These are phyloP conservation scores for Drosophila silvestris DNA, from an alignment of 2,888 invertebrate species.

Conservation along the genomic window DNA sequence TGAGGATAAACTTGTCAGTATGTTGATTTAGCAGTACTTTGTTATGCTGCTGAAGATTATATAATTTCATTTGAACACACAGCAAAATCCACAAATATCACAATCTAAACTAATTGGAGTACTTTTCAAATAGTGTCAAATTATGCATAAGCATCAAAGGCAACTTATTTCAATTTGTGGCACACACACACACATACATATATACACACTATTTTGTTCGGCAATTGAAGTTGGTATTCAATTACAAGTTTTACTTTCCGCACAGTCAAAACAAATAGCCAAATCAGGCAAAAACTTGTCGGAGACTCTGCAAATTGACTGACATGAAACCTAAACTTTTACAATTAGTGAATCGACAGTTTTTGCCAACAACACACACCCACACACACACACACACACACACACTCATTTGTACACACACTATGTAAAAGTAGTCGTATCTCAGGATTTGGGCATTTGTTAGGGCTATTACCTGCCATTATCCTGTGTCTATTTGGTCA, in stretches of 20 bases:
- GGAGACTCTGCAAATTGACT: conserved; percentile 51
- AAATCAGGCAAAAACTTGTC: conserved; percentile 57
- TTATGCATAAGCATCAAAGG: conserved; percentile 51
- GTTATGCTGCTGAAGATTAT: neutral
- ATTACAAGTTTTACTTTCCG: conserved; percentile 61
- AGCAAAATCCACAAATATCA: conserved; percentile 20
- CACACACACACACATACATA: conserved; percentile 1
- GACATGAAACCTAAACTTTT: conserved; percentile 61
- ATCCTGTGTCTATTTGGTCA: conserved; percentile 42
- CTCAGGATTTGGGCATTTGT: conserved; percentile 29
- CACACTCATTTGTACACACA: conserved; percentile 18
- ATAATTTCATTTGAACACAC: neutral
- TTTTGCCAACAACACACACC: conserved; percentile 14
- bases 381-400: conserved; percentile 9
- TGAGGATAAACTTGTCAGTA: neutral
- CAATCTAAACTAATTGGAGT: conserved; percentile 36
- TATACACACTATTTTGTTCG: neutral
- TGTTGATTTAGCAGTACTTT: neutral
- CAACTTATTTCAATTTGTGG: conserved; percentile 54
- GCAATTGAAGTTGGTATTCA: conserved; percentile 59
- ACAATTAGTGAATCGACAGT: conserved; percentile 63
- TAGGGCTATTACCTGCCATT: conserved; percentile 30
- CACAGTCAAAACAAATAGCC: conserved; percentile 61
- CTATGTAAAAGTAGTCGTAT: conserved; percentile 13
- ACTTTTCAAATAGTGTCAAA: conserved; percentile 33